These are phyloP conservation scores for Alexandromys fortis DNA, from an alignment of 2,113 vertebrate species.

Conservation along the genomic window DNA sequence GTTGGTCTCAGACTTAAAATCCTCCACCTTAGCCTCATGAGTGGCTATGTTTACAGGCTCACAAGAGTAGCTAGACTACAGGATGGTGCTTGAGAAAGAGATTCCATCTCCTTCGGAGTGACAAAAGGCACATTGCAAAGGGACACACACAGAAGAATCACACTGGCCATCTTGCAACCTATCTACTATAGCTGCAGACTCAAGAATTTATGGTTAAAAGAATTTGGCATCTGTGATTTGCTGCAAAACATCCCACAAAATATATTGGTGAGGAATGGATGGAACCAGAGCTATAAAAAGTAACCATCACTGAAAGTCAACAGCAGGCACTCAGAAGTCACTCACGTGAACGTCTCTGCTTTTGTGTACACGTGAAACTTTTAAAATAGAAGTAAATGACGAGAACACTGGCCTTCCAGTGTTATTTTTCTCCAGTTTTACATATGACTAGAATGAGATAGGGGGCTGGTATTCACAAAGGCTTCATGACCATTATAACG, in stretches of 20 bases:
- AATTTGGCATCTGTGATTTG: not conserved
- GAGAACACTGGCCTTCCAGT: not conserved
- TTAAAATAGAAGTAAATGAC: slow-evolving; percentile 49
- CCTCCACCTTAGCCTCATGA: not conserved
- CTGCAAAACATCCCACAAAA: not conserved
- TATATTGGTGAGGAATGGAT: not conserved
- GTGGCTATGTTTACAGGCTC: not conserved
- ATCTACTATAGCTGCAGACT: not conserved
- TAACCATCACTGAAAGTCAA: not conserved
- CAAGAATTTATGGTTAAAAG: not conserved
- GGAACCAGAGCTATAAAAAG: not conserved
- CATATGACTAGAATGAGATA: not conserved
- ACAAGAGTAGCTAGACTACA: not conserved
- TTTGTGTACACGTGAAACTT: not conserved
- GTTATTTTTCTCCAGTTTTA: not conserved
- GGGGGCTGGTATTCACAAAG: not conserved
- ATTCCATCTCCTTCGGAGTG: not conserved
- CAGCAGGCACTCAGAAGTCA: not conserved
- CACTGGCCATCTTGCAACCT: not conserved
- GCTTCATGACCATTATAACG: not conserved
- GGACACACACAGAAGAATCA: not conserved
- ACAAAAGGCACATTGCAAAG: not conserved
- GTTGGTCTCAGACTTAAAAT: not conserved
- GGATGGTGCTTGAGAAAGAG: not conserved
- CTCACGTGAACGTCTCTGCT: not conserved